A percentile compares a stretch with the other conserved stretches of the same genome.
phyloP scores from a whole-genome alignment of 2,797 vertebrate species.

The Epinephelus coioides region DNA sequence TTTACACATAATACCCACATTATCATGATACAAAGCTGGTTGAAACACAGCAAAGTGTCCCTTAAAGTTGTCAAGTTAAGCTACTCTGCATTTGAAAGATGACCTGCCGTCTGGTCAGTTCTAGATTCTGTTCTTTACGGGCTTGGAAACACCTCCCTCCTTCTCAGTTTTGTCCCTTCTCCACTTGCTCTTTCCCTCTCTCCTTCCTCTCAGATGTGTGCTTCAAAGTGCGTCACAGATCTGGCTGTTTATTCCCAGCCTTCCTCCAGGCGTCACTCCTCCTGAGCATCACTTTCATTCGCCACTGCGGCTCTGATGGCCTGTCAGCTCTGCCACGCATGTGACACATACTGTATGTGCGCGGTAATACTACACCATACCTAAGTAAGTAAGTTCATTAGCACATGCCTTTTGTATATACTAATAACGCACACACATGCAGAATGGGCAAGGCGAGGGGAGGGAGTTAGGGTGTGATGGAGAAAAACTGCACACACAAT shows the following conservation, averaged over 20 bases:
- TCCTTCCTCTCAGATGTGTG: conserved; percentile 64
- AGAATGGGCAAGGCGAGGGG: conserved; percentile 1
- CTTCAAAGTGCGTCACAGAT: conserved; percentile 82
- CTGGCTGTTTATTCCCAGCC: conserved; percentile 78
- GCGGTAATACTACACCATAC: background rate
- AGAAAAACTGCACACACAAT: conserved; percentile 59
- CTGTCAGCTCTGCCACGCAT: conserved; percentile 72
- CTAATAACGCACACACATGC: conserved; percentile 31
- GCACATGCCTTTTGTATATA: background rate
- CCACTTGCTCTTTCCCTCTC: conserved; percentile 12
- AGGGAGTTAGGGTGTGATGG: conserved; percentile 1
- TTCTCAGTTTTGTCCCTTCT: conserved; percentile 32
- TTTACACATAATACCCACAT: too few relatives aligned
- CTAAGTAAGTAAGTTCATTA: conserved; percentile 10
- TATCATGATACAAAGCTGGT: too few relatives aligned
- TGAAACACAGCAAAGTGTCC: too few relatives aligned
- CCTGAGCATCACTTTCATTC: conserved; percentile 80
- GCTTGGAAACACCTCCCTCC: conserved; percentile 57
- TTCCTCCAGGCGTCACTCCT: conserved; percentile 77
- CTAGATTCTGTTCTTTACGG: conserved; percentile 53
- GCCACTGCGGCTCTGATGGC: conserved; percentile 74
- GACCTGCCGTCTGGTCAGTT: conserved; percentile 67
- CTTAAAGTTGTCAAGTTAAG: conserved; percentile 40
- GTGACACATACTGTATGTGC: conserved; percentile 29
- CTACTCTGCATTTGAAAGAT: conserved; percentile 68